A percentile compares a stretch with the other conserved stretches of the same genome.
phyloP scores from a whole-genome alignment of 2,888 invertebrate genomes.

The Aleiodes leptofemur region DNA sequence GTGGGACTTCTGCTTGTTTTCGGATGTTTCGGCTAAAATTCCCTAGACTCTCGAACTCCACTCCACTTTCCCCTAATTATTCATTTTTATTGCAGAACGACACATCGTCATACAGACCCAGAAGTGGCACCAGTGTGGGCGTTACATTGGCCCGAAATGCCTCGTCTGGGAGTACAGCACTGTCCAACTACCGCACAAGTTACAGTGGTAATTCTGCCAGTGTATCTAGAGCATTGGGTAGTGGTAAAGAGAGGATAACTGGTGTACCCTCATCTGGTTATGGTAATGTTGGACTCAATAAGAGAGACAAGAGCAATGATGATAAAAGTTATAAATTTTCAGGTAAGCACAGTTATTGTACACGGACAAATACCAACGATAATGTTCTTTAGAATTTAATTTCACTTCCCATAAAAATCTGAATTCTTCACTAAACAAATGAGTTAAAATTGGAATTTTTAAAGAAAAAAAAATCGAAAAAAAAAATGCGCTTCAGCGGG shows the following conservation, averaged over 20 bases:
- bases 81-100: slow-evolving; percentile 64
- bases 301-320: slow-evolving; percentile 66
- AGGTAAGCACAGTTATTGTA: slow-evolving; percentile 59
- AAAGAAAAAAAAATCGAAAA: too few relatives aligned
- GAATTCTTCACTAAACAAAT: too few relatives aligned
- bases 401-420: background rate
- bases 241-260: slow-evolving; percentile 61
- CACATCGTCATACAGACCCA: slow-evolving; percentile 65
- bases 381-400: background rate
- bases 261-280: slow-evolving; percentile 57
- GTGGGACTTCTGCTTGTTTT: too few relatives aligned
- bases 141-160: slow-evolving; percentile 63
- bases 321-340: slow-evolving; percentile 69
- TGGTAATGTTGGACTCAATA: slow-evolving; percentile 61
- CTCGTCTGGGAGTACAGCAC: slow-evolving; percentile 61
- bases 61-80: background rate
- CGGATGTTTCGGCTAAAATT: background rate
- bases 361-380: background rate
- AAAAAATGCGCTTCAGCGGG: too few relatives aligned
- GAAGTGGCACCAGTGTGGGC: slow-evolving; percentile 56
- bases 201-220: slow-evolving; percentile 62
- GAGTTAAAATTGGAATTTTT: too few relatives aligned
- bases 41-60: too few relatives aligned
- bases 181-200: slow-evolving; percentile 67
- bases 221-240: slow-evolving; percentile 53